A percentile compares a stretch with the other conserved stretches of the same genome.
Evolutionary conservation across 2,888 invertebrate genomes (phyloP).

Genomic region (Bimastos eiseni): DNA sequence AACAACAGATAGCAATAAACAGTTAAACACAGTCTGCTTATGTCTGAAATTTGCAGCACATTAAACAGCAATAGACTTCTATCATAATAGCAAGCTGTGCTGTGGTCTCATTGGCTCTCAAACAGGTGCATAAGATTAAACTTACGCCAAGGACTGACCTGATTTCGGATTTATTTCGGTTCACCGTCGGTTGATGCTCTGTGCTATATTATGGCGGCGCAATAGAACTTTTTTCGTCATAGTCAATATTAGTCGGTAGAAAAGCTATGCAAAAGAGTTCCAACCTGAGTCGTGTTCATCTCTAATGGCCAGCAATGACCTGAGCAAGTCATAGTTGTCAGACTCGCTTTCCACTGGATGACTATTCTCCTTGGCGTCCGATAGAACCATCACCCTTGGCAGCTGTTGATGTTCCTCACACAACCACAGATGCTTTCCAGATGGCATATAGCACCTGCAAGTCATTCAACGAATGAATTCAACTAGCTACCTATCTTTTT

Average conservation of each 20-base stretch:
- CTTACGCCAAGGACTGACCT: too few relatives aligned
- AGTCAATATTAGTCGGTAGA: too few relatives aligned
- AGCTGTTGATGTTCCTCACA: conserved; percentile 40
- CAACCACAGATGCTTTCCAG: conserved; percentile 42
- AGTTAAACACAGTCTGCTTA: not conserved
- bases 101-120: not conserved
- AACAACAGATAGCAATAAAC: not conserved
- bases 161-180: too few relatives aligned
- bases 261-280: not conserved
- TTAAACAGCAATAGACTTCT: not conserved
- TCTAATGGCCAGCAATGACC: not conserved
- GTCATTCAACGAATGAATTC: not conserved
- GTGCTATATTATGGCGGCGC: too few relatives aligned
- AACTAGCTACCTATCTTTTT: not conserved
- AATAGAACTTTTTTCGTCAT: not conserved
- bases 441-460: conserved; percentile 42
- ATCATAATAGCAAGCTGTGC: not conserved
- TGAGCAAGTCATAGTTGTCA: not conserved
- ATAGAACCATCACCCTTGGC: conserved; percentile 33
- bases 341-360: not conserved
- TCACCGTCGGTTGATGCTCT: too few relatives aligned
- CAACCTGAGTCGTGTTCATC: not conserved
- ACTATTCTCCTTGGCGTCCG: not conserved
- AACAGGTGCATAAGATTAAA: too few relatives aligned
- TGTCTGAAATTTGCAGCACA: not conserved